Evolutionary conservation across 2,113 vertebrate species (phyloP).

Genomic region (Alosa alosa): DNA sequence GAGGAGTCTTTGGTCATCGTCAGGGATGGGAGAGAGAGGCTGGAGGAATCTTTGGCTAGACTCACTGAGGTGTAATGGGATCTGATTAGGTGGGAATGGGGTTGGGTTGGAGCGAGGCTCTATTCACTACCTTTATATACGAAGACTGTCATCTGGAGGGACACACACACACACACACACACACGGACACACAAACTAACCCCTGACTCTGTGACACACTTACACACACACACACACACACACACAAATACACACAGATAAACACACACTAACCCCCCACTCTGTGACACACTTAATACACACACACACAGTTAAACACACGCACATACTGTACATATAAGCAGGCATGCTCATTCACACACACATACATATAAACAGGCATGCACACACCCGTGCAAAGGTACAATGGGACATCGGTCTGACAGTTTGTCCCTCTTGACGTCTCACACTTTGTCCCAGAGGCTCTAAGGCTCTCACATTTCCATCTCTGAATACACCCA

Average conservation of each 20-base stretch:
- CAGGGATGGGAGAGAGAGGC: neutral
- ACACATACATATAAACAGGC: no score
- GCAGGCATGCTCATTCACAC: neutral
- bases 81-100: neutral
- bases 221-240: neutral
- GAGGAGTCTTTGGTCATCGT: neutral
- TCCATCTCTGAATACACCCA: neutral
- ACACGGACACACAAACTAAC: neutral
- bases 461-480: neutral
- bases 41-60: neutral
- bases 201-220: neutral
- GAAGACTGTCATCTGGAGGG: neutral
- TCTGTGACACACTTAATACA: neutral
- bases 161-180: neutral
- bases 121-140: neutral
- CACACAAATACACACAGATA: neutral
- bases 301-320: neutral
- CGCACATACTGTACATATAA: neutral
- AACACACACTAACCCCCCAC: neutral
- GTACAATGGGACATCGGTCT: neutral
- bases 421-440: neutral
- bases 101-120: neutral
- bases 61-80: constrained; percentile 7
- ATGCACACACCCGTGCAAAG: neutral
- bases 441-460: neutral